Percentiles rank a stretch among this genome's conserved stretches.
Conservation (phyloP, 2,888 invertebrate genomes). For the Lasioglossum marginatum region DNA sequence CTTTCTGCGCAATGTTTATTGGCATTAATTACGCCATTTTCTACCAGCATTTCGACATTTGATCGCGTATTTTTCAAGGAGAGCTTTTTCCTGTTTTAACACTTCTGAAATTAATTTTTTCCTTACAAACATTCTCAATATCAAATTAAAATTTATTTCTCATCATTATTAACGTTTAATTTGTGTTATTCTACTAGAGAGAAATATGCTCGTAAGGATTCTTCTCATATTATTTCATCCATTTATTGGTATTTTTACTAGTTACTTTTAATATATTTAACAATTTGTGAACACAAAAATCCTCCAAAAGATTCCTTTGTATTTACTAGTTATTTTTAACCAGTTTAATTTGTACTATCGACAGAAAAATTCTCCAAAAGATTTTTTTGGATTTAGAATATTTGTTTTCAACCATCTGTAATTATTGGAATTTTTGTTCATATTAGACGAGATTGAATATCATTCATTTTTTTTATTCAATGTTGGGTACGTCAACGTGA, state of each 20-base stretch:
- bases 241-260: background rate
- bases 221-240: background rate
- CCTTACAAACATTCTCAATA: background rate
- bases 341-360: no score
- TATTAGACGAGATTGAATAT: background rate
- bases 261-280: no score
- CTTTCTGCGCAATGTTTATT: background rate
- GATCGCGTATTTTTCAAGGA: background rate
- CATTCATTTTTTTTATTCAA: background rate
- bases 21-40: background rate
- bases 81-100: background rate
- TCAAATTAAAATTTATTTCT: background rate
- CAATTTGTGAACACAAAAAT: no score
- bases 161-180: background rate
- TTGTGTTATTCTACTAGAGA: background rate
- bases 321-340: no score
- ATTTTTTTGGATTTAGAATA: background rate
- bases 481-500: background rate
- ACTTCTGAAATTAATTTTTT: background rate
- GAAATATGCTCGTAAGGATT: background rate
- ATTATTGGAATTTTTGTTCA: background rate
- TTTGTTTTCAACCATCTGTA: background rate
- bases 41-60: background rate
- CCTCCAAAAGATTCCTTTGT: no score
- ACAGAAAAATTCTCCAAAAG: background rate